phyloP scores from a whole-genome alignment of 2,888 invertebrate species.

The Meteorus cinctellus region DNA sequence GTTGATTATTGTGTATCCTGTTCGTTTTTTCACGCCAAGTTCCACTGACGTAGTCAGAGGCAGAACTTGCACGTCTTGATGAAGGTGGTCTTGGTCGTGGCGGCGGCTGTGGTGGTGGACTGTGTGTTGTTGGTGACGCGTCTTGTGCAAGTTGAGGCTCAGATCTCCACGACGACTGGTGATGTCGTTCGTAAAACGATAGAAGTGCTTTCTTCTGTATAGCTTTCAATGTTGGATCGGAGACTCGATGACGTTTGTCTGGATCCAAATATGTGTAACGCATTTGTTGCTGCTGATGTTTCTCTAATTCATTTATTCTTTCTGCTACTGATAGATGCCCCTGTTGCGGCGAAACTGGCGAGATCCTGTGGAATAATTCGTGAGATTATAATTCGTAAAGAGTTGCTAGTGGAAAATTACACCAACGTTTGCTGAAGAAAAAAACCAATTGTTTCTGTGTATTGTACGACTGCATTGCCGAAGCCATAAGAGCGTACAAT shows the following conservation, averaged over 20 bases:
- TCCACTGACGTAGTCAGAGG: constrained; percentile 80
- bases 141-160: constrained; percentile 72
- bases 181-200: constrained; percentile 86
- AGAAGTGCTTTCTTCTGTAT: constrained; percentile 88
- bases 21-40: constrained; percentile 71
- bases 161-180: constrained; percentile 75
- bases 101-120: constrained; percentile 71
- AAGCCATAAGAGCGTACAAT: too few relatives aligned
- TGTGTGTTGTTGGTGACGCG: constrained; percentile 46
- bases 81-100: constrained; percentile 74
- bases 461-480: too few relatives aligned
- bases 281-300: constrained; percentile 71
- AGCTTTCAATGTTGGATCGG: constrained; percentile 84
- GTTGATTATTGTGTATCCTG: constrained; percentile 49
- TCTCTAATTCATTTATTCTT: constrained; percentile 75
- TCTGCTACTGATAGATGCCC: constrained; percentile 74
- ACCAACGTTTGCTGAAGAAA: too few relatives aligned
- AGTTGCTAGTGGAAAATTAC: constrained; percentile 14
- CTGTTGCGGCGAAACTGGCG: constrained; percentile 70
- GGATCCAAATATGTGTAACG: constrained; percentile 83
- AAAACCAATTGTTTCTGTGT: too few relatives aligned
- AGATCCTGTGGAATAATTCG: constrained; percentile 55
- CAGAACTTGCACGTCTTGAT: constrained; percentile 79
- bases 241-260: constrained; percentile 82
- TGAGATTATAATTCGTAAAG: constrained; percentile 3